Evolutionary conservation across 2,797 vertebrate genomes (phyloP).

Genomic region (Gymnodraco acuticeps): DNA sequence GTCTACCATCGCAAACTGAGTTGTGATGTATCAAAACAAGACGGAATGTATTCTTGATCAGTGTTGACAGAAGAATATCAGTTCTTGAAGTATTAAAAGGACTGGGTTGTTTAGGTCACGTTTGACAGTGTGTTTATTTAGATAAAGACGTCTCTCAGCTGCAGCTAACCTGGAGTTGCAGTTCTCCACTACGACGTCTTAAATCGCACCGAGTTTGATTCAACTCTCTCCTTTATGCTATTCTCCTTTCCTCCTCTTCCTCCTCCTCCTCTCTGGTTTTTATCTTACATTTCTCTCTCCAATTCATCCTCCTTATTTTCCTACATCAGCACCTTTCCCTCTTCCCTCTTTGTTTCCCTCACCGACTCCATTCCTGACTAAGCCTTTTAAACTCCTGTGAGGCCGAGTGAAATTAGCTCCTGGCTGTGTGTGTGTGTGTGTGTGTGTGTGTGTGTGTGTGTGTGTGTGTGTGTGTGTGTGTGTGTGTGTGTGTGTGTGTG

Average conservation of each 20-base stretch:
- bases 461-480: conserved; percentile 32
- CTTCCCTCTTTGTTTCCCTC: conserved; percentile 70
- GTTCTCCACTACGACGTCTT: conserved; percentile 13
- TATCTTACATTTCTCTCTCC: conserved; percentile 47
- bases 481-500: neutral
- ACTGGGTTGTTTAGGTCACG: conserved; percentile 22
- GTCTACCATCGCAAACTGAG: neutral
- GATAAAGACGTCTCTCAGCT: conserved; percentile 30
- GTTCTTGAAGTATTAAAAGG: conserved; percentile 5
- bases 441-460: conserved; percentile 21
- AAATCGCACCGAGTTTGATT: conserved; percentile 39
- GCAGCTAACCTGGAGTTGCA: conserved; percentile 14
- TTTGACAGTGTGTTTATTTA: conserved; percentile 3
- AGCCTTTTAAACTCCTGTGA: conserved; percentile 72
- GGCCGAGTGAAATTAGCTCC: conserved; percentile 75
- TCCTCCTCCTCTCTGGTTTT: conserved; percentile 24
- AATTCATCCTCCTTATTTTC: conserved; percentile 53
- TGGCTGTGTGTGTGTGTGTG: conserved; percentile 49
- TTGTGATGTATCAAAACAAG: neutral
- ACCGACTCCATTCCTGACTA: conserved; percentile 74
- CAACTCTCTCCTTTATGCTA: conserved; percentile 17
- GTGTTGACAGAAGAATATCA: conserved; percentile 24
- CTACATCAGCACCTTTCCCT: conserved; percentile 73
- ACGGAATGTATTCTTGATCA: conserved; percentile 12
- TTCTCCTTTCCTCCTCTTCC: conserved; percentile 7